phyloP scores from a whole-genome alignment of 35 echinoderm and acorn worm species.

The Lytechinus pictus region DNA sequence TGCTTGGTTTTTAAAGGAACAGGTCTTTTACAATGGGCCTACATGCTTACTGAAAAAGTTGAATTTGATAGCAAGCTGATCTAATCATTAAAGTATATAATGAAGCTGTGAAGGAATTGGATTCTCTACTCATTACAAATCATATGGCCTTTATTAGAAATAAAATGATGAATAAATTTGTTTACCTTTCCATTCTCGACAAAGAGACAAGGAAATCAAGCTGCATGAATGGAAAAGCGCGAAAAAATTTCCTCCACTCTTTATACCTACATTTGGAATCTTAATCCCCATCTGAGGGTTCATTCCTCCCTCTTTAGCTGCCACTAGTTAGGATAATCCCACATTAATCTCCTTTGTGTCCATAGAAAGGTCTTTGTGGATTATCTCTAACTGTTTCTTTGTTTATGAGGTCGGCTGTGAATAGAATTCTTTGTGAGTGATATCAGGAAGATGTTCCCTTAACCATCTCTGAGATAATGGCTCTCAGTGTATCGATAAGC shows the following conservation, averaged over 20 bases:
- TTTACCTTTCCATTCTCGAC: neutral
- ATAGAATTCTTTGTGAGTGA: neutral
- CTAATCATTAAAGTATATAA: no score
- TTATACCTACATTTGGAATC: neutral
- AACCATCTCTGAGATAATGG: neutral
- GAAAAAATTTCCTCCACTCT: neutral
- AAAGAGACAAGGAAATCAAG: neutral
- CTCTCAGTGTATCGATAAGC: neutral
- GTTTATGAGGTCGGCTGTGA: neutral
- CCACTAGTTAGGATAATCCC: constrained; percentile 15
- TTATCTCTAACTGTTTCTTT: constrained; percentile 4
- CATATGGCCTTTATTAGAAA: neutral
- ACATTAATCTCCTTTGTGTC: neutral
- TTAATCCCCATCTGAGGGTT: constrained; percentile 14
- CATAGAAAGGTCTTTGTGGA: constrained; percentile 8
- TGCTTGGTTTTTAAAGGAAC: no score
- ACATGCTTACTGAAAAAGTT: no score
- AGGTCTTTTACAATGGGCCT: no score
- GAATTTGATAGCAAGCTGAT: no score
- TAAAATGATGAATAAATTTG: neutral
- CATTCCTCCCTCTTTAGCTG: constrained; percentile 30
- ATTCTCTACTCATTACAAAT: neutral
- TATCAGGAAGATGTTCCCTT: neutral
- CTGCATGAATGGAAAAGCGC: neutral
- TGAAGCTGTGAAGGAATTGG: neutral